Evolutionary conservation across 2,113 vertebrate species (phyloP).

Genomic region (Micronycteris hirsuta): DNA sequence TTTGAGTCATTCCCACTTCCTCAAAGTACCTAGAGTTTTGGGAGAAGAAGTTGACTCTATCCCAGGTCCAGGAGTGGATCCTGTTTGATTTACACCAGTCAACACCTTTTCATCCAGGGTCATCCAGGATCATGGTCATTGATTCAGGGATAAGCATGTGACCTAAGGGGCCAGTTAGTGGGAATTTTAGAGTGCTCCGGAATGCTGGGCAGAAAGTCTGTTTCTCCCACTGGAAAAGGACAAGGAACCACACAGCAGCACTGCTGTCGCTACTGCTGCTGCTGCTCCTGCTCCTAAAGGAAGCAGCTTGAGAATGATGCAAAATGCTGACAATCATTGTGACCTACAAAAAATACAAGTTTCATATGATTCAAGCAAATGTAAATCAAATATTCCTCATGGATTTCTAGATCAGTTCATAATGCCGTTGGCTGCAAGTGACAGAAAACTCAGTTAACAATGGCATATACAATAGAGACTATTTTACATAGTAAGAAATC

Average conservation of each 20-base stretch:
- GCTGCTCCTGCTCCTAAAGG: not conserved
- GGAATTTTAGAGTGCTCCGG: not conserved
- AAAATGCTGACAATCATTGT: not conserved
- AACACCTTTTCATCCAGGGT: not conserved
- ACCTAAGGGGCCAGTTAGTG: not conserved
- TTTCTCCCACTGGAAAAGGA: not conserved
- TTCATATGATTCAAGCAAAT: not conserved
- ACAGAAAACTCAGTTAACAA: not conserved
- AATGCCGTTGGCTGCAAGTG: not conserved
- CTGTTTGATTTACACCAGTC: not conserved
- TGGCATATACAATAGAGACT: not conserved
- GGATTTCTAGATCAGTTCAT: not conserved
- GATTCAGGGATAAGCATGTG: not conserved
- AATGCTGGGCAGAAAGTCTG: not conserved
- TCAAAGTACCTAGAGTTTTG: not conserved
- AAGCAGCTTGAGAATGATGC: not conserved
- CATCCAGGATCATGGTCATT: not conserved
- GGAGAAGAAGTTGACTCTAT: not conserved
- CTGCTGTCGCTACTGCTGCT: not conserved
- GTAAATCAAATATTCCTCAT: not conserved
- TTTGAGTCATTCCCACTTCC: not conserved
- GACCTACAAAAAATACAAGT: not conserved
- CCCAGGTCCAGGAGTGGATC: not conserved
- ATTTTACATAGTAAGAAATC: not conserved
- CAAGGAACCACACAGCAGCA: not conserved